Percentiles rank a stretch among this genome's conserved stretches.
These are phyloP conservation scores for Drosophila incognita DNA, from an alignment of 2,888 invertebrate genomes.

Conservation along the genomic window DNA sequence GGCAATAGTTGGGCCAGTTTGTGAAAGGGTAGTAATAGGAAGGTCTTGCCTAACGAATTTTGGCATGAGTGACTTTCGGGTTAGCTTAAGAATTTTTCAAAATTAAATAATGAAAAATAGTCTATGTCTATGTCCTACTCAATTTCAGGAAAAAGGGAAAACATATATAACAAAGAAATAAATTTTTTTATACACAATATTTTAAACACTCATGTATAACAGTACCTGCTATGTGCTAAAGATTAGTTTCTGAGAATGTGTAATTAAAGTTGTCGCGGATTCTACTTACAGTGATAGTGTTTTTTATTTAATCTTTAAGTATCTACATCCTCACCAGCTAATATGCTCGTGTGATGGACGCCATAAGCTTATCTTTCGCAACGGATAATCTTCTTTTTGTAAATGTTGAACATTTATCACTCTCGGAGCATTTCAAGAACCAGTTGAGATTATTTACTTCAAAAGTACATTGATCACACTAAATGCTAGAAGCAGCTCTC, in stretches of 20 bases:
- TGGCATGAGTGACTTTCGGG: slow-evolving; percentile 1
- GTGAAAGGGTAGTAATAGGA: slow-evolving; percentile 6
- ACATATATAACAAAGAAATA: background rate
- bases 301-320: background rate
- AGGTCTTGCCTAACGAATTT: slow-evolving; percentile 16
- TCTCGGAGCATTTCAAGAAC: background rate
- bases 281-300: background rate
- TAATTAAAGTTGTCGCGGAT: background rate
- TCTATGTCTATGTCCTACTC: too few relatives aligned
- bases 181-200: background rate
- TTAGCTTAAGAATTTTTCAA: slow-evolving; percentile 8
- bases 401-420: background rate
- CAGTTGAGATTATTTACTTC: slow-evolving; percentile 2
- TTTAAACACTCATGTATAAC: background rate
- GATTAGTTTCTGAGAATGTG: background rate
- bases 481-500: slow-evolving; percentile 24
- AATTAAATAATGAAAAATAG: background rate
- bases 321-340: background rate
- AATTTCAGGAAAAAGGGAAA: background rate
- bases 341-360: background rate
- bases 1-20: slow-evolving; percentile 18
- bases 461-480: background rate
- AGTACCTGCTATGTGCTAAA: background rate
- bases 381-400: background rate
- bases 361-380: background rate